phyloP scores from a whole-genome alignment of 1,140 invertebrate species.

The Oedothorax gibbosus region DNA sequence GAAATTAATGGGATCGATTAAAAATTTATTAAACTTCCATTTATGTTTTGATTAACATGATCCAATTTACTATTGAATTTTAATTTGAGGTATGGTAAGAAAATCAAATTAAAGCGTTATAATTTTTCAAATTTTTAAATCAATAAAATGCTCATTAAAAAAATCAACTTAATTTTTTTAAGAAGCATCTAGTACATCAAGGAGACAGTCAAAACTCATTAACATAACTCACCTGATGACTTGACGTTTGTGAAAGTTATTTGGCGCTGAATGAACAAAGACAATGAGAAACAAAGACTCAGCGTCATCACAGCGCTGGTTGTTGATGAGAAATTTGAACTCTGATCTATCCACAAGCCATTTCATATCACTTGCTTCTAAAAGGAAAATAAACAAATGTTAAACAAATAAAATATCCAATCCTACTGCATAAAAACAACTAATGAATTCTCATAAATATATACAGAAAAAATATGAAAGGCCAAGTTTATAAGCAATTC shows the following conservation, averaged over 20 bases:
- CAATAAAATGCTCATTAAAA: neutral
- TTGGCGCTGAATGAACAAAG: slow-evolving; percentile 68
- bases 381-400: neutral
- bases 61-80: too few relatives aligned
- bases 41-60: too few relatives aligned
- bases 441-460: neutral
- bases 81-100: too few relatives aligned
- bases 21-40: too few relatives aligned
- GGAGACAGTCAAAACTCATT: too few relatives aligned
- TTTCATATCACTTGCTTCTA: slow-evolving; percentile 39
- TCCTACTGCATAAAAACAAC: neutral
- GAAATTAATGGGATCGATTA: too few relatives aligned
- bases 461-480: neutral
- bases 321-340: slow-evolving; percentile 63
- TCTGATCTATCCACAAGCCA: slow-evolving; percentile 61
- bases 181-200: too few relatives aligned
- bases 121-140: too few relatives aligned
- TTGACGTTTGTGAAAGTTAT: slow-evolving; percentile 67
- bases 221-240: slow-evolving; percentile 63
- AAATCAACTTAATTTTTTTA: neutral
- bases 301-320: slow-evolving; percentile 54
- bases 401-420: neutral
- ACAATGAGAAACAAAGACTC: slow-evolving; percentile 62
- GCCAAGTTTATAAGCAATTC: neutral
- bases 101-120: too few relatives aligned